Evolutionary conservation across 2,888 invertebrate species (phyloP), one percentile per base, ranked within the genome.

Genomic region (Eilema sororculum): DNA sequence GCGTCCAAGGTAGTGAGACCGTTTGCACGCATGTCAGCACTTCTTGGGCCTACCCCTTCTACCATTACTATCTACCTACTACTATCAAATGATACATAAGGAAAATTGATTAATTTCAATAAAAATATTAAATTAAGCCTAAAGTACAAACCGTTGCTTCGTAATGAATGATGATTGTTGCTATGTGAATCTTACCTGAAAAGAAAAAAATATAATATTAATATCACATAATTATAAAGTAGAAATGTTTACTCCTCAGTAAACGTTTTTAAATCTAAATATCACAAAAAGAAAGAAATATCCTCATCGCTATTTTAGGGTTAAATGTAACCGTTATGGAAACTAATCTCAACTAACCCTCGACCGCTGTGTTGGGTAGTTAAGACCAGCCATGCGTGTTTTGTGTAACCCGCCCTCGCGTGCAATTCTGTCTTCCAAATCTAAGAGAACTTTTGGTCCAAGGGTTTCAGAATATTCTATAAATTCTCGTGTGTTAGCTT

Each of bases 361-460:
- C 60, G 61, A 71, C 72, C 77, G 62, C 57, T 71, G 73, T 71
- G 79, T 74, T 75, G 71, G 75, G 75, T 77, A 72, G 82, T 79
- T 77, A 77, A 65, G 73, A 71, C 75, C 80, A 69, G 20, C 72
- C 82, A 80, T 79, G 82, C 80, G 70, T 79, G 61, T 66, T 72
- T 68, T 69, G 74, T 59, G 71, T 71, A 67, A 72, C 66, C 56
- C 74, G 30, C 1, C 46, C 69, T 72, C 67, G 78, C 80, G 82
- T 73, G 73, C 74, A 61, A 78, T 82, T 79, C 73, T 71, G 82
- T 82, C 70, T 82, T 75, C 65, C 59, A 70, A 60, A 65, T 71
- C 22, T 25, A 67, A 60, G 64, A 61, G 59, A 46, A 58, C 67
- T 52, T 46, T 68, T 74, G 69, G 68, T 68, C 65, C 67, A 22